Base-by-base conservation (phyloP, 2,797 vertebrate species). In the Distichodus sexfasciatus region DNA sequence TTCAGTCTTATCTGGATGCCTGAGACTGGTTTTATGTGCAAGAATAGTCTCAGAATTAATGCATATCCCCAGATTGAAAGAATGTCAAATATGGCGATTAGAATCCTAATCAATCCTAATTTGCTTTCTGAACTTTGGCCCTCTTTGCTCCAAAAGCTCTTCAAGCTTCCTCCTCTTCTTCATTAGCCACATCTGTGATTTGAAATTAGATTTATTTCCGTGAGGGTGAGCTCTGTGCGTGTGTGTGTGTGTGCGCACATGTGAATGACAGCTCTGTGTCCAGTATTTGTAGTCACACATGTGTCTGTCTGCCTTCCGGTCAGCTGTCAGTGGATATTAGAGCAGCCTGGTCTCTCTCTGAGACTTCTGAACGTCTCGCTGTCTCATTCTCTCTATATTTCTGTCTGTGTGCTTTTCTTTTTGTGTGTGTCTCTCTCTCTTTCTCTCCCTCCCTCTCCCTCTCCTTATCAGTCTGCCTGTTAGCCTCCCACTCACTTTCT, bases 171-270 rank as follows among this genome's bases (percentile, higher is more conserved):
- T 64, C 43, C 38, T 51, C 29, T 46, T 29, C 29, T 63, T 75
- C 41, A 70, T 72, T 69, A 76, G 36, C 64, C 17, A 19, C 44
- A 50, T 65, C 40, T 71, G 44, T 74, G 69, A 57, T 58, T 41
- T 50, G 9, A 72, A 74, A 78, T 79, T 63, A 61, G 57, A 79
- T 76, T 76, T 38, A 50, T 44, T 55, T 31, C 8, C 46, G 61
- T 59, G 54, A 65, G 33, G 59, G 58, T 55, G 47, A 61, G n/a
- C 21, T 10, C 38, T 40, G 57, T 47, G 72, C 12, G 10, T 36
- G 44, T 55, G 31, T 36, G 40, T 60, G 44, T 50, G 61, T 36
- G 47, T 46, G 43, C 53, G 35, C 53, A 26, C 40, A 31, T 48
- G 48, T 55, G 46, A 62, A 9, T 59, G 73, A 60, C 55, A 72